Evolutionary conservation across 2,797 vertebrate genomes (phyloP), one percentile per base, ranked within the genome.

Genomic region (Manis javanica): DNA sequence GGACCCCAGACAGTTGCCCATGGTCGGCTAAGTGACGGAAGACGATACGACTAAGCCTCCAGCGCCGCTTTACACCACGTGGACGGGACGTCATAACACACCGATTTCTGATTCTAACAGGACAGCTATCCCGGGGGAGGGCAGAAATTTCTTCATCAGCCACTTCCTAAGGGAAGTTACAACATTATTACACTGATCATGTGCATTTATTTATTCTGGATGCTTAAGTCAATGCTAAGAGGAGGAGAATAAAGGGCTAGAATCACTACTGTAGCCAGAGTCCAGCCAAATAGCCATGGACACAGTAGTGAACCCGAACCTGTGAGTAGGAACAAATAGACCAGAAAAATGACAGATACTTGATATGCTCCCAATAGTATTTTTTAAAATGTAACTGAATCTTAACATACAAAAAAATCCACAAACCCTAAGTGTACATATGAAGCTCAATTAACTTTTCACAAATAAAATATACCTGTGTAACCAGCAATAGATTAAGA

Each of bases 11-110:
- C 98, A 99, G 98, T 94, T 99, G 99, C 77, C 98, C 99, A 0
- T 99, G 99, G 98, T 99, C 99, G 3, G 99, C 99, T 3, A 99
- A 98, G 69, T 99, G 99, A 31, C 99, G 99, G 97, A 99, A 99
- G 15, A 99, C 98, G 0, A 99, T 99, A 0, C 99, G 99, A 97
- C 99, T 99, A 7, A 99, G 98, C 78, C 99, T 98, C 99, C 99
- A 99, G 2, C 99, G 99, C 26, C 98, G 98, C 96, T 99, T 99
- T 18, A 99, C 98, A 3, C 99, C 99, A 0, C 99, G 99, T 0
- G 99, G 99, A 39, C 99, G 99, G 46, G 99, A 99, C 0, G 99
- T 99, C 97, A 99, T 96, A 7, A 99, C 98, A 89, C 99, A 99
- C 11, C 99, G 98, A 94, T 99, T 99, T 12, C 98, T 99, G 98